Evolutionary conservation across 2,113 vertebrate species (phyloP).

Genomic region (Telmatochromis sp.): DNA sequence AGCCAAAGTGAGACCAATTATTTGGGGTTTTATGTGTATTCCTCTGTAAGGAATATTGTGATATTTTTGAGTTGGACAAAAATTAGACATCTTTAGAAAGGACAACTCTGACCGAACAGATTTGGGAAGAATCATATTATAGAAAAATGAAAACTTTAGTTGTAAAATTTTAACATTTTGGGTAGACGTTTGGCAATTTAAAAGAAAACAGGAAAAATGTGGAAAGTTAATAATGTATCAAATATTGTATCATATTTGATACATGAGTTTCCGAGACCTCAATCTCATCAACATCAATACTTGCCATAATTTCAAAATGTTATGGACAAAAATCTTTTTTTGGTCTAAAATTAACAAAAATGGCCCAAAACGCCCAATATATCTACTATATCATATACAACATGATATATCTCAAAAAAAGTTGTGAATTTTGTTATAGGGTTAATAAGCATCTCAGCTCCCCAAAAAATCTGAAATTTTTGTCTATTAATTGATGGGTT

Average conservation of each 20-base stretch:
- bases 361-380: rapidly evolving
- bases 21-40: not conserved
- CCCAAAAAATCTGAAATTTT: rapidly evolving
- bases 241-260: not conserved
- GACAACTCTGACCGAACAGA: not conserved
- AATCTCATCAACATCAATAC: not conserved
- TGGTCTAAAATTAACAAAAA: not conserved
- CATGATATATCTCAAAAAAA: not conserved
- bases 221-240: not conserved
- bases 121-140: not conserved
- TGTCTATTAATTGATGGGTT: not conserved
- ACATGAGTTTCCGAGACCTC: not conserved
- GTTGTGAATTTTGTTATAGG: not conserved
- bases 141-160: not conserved
- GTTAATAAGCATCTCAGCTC: not conserved
- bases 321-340: not conserved
- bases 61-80: not conserved
- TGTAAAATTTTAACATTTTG: not conserved
- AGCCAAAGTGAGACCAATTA: not conserved
- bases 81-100: not conserved
- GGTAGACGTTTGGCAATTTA: not conserved
- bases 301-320: not conserved
- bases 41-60: not conserved
- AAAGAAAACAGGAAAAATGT: not conserved
- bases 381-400: not conserved